phyloP scores from a whole-genome alignment of 1,140 invertebrate genomes.

The Akabosia matsudoensis region DNA sequence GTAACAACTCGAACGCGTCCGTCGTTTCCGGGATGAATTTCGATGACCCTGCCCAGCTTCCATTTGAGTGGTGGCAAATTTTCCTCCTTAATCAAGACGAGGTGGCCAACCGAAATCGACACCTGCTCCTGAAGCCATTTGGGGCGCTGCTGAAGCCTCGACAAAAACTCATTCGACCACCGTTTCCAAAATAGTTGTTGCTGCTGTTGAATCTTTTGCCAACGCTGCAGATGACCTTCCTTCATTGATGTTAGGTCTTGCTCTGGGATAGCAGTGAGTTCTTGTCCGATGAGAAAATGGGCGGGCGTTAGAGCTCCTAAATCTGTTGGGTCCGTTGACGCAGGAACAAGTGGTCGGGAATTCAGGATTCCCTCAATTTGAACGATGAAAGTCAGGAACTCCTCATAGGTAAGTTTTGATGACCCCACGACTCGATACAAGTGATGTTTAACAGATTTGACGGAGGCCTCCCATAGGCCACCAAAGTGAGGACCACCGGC shows the following conservation, averaged over 20 bases:
- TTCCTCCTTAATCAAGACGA: background rate
- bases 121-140: too few relatives aligned
- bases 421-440: background rate
- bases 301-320: background rate
- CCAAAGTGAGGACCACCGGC: background rate
- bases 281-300: background rate
- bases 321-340: background rate
- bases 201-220: background rate
- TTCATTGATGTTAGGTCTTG: background rate
- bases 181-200: background rate
- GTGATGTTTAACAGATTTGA: background rate
- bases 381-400: background rate
- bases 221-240: background rate
- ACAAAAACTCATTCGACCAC: background rate
- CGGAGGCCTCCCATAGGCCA: background rate
- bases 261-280: background rate
- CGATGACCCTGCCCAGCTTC: background rate
- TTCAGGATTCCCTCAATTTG: constrained; percentile 5
- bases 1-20: background rate
- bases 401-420: background rate
- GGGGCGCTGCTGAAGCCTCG: background rate
- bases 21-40: background rate
- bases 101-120: background rate
- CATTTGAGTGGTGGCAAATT: background rate
- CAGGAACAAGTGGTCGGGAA: background rate